Evolutionary conservation across 2,113 vertebrate species (phyloP), one percentile per base, ranked within the genome.

Genomic region (Vulpes lagopus): DNA sequence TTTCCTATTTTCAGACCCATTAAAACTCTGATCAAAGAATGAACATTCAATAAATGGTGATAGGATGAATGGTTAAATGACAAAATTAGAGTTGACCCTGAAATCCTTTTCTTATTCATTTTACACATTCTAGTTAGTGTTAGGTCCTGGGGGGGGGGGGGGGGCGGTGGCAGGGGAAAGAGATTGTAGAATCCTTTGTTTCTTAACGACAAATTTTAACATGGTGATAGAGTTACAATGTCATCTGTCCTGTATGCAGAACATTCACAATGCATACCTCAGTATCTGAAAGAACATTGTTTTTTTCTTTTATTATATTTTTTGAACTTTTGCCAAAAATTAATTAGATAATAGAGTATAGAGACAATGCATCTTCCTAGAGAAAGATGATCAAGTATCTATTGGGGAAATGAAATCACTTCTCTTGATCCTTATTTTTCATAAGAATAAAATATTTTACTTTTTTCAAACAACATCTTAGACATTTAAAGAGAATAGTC

Each of bases 291-390:
- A 53, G 15, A 86, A 55, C 12, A 49, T 65, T 81, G 15, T 69
- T 8, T 57, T 20, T n/a, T 38, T 62, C 80, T 92, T 78, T 92
- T 81, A 79, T 92, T 30, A 81, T n/a, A 86, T 96, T 92, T 90
- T 84, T 84, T 87, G 22, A 89, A 69, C 60, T 73, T 96, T 84
- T 73, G 20, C 55, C 49, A 79, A 82, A 89, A 69, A 35, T 79
- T 81, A 79, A 92, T 91, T 79, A 82, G 74, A 19, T n/a, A 84
- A 27, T 8, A 30, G 60, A 82, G 8, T 17, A 60, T 59, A 57
- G 57, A 84, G n/a, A 62, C 19, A 83, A 38, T 43, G 11, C 17
- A 65, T 84, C 65, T 93, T 84, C 10, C 22, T 35, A 20, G 80
- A 49, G 71, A 93, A 69, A 89, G 60, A 81, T 32, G 62, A 17